Base-by-base conservation (phyloP, 2,113 vertebrate genomes). In the Smithornis capensis region DNA sequence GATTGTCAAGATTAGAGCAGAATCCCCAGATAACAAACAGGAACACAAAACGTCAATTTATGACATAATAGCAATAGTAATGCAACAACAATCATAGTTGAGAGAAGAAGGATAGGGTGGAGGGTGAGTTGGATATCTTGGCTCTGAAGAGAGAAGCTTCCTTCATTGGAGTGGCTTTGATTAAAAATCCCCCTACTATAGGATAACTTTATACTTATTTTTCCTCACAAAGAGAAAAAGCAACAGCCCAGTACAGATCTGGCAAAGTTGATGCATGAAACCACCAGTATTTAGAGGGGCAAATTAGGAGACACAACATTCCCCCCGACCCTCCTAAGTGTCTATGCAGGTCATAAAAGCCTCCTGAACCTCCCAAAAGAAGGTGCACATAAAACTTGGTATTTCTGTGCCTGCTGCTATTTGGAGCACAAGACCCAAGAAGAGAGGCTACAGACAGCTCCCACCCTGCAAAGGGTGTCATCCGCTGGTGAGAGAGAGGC, bases 21-120 rank as follows among this genome's bases (percentile, higher is more conserved):
- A 96, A 97, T 96, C 95, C 85, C 87, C 3, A 10, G 87, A 95
- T 96, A 97, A 94, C 94, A 96, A 92, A 94, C 79, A 89, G 90
- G 92, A 95, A 84, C 89, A 95, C 85, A 95, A 91, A 70, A 95
- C 40, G 68, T 96, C 89, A 87, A 68, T 96, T 96, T 96, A 57
- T 96, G 95, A 95, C 93, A 97, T 95, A 94, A 93, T 89, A 96
- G 78, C 75, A 84, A 83, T 56, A 80, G 53, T 62, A 91, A 94
- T 88, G 75, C 49, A 91, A 62, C 63, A 86, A 87, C 75, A 87
- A 90, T 87, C 90, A 40, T 73, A 90, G 75, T 55, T 0, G 0
- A 62, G 60, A 60, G 70, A 55, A 87, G 81, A 90, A 85, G 75
- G 33, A 70, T 60, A 52, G 3, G 2, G 47, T 49, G 42, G 33